phyloP scores from a whole-genome alignment of 2,797 vertebrate genomes.

The Clangula hyemalis region DNA sequence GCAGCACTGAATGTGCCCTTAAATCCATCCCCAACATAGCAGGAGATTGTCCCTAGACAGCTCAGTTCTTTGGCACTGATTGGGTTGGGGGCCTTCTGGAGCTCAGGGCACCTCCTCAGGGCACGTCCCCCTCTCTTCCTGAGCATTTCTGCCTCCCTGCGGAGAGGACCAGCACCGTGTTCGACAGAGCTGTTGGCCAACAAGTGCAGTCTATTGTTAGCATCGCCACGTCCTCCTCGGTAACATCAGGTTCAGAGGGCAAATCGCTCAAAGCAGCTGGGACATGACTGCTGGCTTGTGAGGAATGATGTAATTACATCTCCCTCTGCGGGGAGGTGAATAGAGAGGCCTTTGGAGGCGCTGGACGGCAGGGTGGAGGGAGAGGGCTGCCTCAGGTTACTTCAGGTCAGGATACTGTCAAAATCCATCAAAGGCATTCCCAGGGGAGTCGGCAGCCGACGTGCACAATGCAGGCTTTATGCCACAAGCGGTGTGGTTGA shows the following conservation, averaged over 20 bases:
- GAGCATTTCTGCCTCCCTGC: not conserved
- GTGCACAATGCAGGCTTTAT: slow-evolving; percentile 76
- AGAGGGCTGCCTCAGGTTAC: slow-evolving; percentile 75
- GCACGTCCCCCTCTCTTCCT: not conserved
- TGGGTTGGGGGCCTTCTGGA: not conserved
- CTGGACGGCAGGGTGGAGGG: not conserved
- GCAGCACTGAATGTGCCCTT: not conserved
- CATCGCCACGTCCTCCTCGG: slow-evolving; percentile 8
- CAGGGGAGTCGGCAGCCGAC: slow-evolving; percentile 56
- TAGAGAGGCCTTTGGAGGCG: slow-evolving; percentile 43
- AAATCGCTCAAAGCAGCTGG: slow-evolving; percentile 73
- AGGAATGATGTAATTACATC: slow-evolving; percentile 76
- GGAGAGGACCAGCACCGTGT: not conserved
- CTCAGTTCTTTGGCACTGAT: not conserved
- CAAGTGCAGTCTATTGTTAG: slow-evolving; percentile 60
- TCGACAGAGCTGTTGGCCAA: slow-evolving; percentile 53
- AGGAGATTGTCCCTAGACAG: not conserved
- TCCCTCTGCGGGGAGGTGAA: slow-evolving; percentile 63
- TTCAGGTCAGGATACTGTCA: slow-evolving; percentile 74
- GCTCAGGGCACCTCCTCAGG: not conserved
- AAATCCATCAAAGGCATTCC: slow-evolving; percentile 73
- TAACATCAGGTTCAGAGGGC: slow-evolving; percentile 67
- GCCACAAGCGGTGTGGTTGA: not conserved
- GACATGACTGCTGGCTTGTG: slow-evolving; percentile 54
- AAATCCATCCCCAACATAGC: not conserved